Evolutionary conservation across 2,888 invertebrate species (phyloP), one percentile per base, ranked within the genome.

Genomic region (Synanthedon tipuliformis): DNA sequence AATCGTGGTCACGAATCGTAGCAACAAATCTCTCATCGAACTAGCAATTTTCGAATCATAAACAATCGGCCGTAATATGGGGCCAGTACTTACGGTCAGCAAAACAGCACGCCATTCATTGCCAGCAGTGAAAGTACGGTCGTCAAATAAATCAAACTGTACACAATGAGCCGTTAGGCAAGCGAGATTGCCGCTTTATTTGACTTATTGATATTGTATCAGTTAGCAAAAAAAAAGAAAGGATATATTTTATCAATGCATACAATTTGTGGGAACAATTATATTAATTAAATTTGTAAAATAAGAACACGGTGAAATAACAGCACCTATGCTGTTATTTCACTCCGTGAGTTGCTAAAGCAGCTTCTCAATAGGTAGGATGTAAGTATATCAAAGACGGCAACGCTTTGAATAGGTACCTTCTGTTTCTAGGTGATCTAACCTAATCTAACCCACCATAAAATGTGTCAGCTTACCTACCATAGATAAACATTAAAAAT

Each of bases 131-230:
- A 79, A 80, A 81, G 81, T 78, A 66, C 64, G 61, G 63, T 71
- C 76, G 73, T 74, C 71, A 75, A 74, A 80, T 81, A 81, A 81
- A 81, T 81, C 81, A 81, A 68, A 68, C n/a, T 45, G 13, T n/a
- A 45, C 45, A 45, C 45, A 79, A 81, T 80, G 75, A 76, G 75
- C 73, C 73, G 75, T 78, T 79, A 75, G 63, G 72, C 66, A 67
- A 65, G 66, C 62, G 65, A 68, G 69, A 71, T 73, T 76, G 73
- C 77, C 63, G 76, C 77, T 76, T 75, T 75, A 73, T 75, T 77
- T 76, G 75, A 75, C 71, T 71, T 75, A 75, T 76, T 72, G 72
- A 69, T 66, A 69, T 65, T 45, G 45, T 45, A 45, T 15, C 13
- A 34, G 73, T 65, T 52, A 48, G 68, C 66, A 69, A 60, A 66